These are phyloP conservation scores for Rhinatrema bivittatum DNA, from an alignment of 2,797 vertebrate genomes.

Conservation along the genomic window DNA sequence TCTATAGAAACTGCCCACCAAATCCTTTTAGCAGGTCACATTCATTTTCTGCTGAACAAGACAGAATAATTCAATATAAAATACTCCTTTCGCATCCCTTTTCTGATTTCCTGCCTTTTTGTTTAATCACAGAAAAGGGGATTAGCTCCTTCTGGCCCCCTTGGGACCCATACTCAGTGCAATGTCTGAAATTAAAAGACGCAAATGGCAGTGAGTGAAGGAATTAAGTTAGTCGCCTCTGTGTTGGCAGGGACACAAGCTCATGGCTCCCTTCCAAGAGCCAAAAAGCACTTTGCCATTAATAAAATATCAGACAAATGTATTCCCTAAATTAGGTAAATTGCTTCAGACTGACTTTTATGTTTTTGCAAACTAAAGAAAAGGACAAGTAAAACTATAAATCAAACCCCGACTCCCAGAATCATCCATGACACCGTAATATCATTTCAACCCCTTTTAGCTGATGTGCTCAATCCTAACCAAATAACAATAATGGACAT, in stretches of 20 bases:
- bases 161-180: slow-evolving; percentile 25
- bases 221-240: slow-evolving; percentile 36
- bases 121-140: slow-evolving; percentile 43
- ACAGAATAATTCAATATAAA: slow-evolving; percentile 48
- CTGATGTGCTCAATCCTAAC: slow-evolving; percentile 48
- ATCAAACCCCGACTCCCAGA: slow-evolving; percentile 41
- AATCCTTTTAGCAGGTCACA: slow-evolving; percentile 41
- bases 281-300: slow-evolving; percentile 51
- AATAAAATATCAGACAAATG: slow-evolving; percentile 54
- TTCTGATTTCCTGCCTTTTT: slow-evolving; percentile 43
- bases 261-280: slow-evolving; percentile 43
- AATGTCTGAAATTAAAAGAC: slow-evolving; percentile 49
- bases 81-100: slow-evolving; percentile 28
- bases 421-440: slow-evolving; percentile 33
- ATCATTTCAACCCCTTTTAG: slow-evolving; percentile 46
- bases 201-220: slow-evolving; percentile 33
- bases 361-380: slow-evolving; percentile 41
- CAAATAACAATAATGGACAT: slow-evolving; percentile 49
- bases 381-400: slow-evolving; percentile 41
- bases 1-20: slow-evolving; percentile 44
- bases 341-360: slow-evolving; percentile 45
- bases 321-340: slow-evolving; percentile 54
- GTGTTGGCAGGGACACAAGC: slow-evolving; percentile 27
- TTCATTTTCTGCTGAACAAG: slow-evolving; percentile 50
- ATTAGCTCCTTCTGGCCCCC: slow-evolving; percentile 43